These are phyloP conservation scores for Desmophyllum pertusum DNA, from an alignment of 92 coral and sea anemone species.

Conservation along the genomic window DNA sequence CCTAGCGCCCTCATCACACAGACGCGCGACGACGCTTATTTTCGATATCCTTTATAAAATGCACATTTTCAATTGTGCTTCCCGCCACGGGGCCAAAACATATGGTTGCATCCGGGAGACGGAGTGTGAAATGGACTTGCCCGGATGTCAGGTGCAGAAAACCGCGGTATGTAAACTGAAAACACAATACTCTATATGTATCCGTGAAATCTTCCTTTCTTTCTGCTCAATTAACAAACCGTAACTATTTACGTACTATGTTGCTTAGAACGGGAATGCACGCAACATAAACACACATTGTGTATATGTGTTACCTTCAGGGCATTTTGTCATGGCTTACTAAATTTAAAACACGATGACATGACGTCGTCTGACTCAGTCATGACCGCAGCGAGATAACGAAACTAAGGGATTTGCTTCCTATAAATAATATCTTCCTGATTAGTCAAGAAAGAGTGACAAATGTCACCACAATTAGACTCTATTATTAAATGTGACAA, in stretches of 20 bases:
- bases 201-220: not conserved
- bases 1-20: slow-evolving; percentile 39
- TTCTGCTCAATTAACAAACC: not conserved
- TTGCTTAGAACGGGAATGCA: slow-evolving; percentile 6
- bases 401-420: not conserved
- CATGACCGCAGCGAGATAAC: not conserved
- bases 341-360: too few relatives aligned
- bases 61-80: slow-evolving; percentile 48
- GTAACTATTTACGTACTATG: not conserved
- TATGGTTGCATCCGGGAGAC: slow-evolving; percentile 42
- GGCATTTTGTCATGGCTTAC: not conserved
- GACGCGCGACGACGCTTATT: slow-evolving; percentile 25
- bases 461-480: not conserved
- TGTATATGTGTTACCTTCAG: not conserved
- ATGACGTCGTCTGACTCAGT: not conserved
- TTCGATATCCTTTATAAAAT: slow-evolving; percentile 29
- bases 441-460: not conserved
- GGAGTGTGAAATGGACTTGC: not conserved
- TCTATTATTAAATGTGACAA: not conserved
- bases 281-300: not conserved
- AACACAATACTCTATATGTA: not conserved
- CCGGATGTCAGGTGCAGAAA: slow-evolving; percentile 27
- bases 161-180: not conserved
- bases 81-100: slow-evolving; percentile 58
- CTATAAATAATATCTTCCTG: not conserved